Conservation (phyloP, 2,797 vertebrate species). For the Scarus forsteni region DNA sequence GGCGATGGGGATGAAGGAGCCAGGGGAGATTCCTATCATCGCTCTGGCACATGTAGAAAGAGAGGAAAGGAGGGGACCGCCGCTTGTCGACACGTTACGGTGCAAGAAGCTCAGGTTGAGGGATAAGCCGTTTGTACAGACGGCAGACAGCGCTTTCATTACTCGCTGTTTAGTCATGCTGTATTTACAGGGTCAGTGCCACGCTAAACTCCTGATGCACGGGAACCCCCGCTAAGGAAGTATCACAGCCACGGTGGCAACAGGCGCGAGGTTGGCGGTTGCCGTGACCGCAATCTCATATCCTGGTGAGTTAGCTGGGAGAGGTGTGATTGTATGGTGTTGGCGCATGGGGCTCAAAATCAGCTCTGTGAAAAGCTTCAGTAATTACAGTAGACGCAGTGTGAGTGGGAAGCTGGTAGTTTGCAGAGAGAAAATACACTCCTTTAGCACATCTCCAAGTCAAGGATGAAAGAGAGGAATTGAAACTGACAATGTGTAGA, state of each 20-base stretch:
- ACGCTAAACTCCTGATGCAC: slow-evolving; percentile 63
- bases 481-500: slow-evolving; percentile 14
- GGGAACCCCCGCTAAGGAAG: slow-evolving; percentile 52
- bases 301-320: slow-evolving; percentile 44
- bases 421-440: slow-evolving; percentile 26
- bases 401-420: slow-evolving; percentile 48
- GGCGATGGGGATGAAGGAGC: slow-evolving; percentile 48
- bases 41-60: slow-evolving; percentile 55
- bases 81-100: slow-evolving; percentile 48
- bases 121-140: slow-evolving; percentile 74
- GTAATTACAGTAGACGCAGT: slow-evolving; percentile 64
- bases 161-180: slow-evolving; percentile 79
- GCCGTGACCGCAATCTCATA: slow-evolving; percentile 48
- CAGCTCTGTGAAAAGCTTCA: slow-evolving; percentile 61
- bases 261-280: slow-evolving; percentile 35
- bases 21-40: slow-evolving; percentile 69
- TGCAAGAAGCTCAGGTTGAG: slow-evolving; percentile 67
- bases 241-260: slow-evolving; percentile 41
- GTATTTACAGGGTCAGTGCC: slow-evolving; percentile 76
- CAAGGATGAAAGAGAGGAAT: slow-evolving; percentile 35
- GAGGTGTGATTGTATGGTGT: slow-evolving; percentile 60
- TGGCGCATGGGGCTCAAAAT: slow-evolving; percentile 53
- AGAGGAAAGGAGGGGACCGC: slow-evolving; percentile 35
- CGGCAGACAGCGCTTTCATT: slow-evolving; percentile 79
- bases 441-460: slow-evolving; percentile 38